A percentile compares a stretch with the other conserved stretches of the same genome.
These are phyloP conservation scores for Anomalospiza imberbis DNA, from an alignment of 2,797 vertebrate species.

Conservation along the genomic window DNA sequence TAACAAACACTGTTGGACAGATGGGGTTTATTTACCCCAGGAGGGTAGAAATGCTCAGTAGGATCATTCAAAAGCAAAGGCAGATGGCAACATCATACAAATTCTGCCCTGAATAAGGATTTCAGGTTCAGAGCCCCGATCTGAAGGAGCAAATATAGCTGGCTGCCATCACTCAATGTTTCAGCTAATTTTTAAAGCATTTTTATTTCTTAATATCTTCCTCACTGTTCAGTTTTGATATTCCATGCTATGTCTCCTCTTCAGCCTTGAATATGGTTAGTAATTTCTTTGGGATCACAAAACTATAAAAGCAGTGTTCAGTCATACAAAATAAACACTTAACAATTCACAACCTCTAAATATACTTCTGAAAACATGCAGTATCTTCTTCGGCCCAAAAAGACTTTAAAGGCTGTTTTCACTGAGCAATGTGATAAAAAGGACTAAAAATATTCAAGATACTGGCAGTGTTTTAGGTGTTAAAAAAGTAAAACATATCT, in stretches of 20 bases:
- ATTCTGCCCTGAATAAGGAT: not conserved
- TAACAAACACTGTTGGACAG: slow-evolving; percentile 5
- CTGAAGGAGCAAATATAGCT: not conserved
- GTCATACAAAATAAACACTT: not conserved
- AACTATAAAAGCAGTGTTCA: not conserved
- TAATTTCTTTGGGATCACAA: not conserved
- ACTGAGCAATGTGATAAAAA: not conserved
- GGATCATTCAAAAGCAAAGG: not conserved
- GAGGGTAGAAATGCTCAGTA: not conserved
- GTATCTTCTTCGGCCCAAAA: not conserved
- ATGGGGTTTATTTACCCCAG: slow-evolving; percentile 37
- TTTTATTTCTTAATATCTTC: not conserved
- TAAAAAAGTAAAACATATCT: not conserved
- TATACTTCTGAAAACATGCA: not conserved
- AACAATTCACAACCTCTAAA: not conserved
- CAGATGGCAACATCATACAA: slow-evolving; percentile 1
- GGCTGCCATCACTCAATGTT: not conserved
- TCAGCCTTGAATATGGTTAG: not conserved
- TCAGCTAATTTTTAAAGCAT: not conserved
- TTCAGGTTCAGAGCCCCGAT: not conserved
- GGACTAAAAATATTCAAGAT: not conserved
- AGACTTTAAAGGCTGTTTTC: not conserved
- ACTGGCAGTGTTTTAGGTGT: not conserved
- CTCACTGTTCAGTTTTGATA: not conserved
- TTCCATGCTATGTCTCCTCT: not conserved